Evolutionary conservation across 2,113 vertebrate species (phyloP).

Genomic region (Potamarius usumacintae): DNA sequence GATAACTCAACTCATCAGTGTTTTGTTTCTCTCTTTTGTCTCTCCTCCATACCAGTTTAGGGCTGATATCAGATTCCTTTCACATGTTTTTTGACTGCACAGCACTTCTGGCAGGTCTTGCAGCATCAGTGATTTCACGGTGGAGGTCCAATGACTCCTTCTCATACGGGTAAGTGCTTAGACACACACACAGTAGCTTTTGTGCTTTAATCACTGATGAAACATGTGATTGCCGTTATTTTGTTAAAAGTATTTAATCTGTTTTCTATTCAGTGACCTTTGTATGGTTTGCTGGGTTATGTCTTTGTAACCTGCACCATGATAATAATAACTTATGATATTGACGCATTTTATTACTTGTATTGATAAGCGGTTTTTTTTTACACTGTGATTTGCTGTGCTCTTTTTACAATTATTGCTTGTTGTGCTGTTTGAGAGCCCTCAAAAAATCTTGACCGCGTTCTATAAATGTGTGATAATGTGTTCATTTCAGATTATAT

Average conservation of each 20-base stretch:
- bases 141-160: slow-evolving; percentile 97
- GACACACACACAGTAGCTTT: neutral
- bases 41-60: slow-evolving; percentile 77
- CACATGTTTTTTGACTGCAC: slow-evolving; percentile 99
- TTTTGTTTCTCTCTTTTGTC: neutral
- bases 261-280: neutral
- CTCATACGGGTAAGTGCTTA: slow-evolving; percentile 89
- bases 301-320: neutral
- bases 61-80: slow-evolving; percentile 98
- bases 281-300: neutral
- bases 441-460: neutral
- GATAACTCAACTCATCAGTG: neutral
- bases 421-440: neutral
- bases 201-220: neutral
- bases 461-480: neutral
- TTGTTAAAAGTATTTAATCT: neutral
- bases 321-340: neutral
- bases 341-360: neutral
- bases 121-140: slow-evolving; percentile 95
- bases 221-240: neutral
- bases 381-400: neutral
- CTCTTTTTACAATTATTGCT: neutral
- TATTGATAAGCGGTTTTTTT: neutral
- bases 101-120: slow-evolving; percentile 92
- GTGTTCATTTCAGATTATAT: neutral